Evolutionary conservation across 2,888 invertebrate species (phyloP), one percentile per base, ranked within the genome.

Genomic region (Cryptophagus acutangulus): DNA sequence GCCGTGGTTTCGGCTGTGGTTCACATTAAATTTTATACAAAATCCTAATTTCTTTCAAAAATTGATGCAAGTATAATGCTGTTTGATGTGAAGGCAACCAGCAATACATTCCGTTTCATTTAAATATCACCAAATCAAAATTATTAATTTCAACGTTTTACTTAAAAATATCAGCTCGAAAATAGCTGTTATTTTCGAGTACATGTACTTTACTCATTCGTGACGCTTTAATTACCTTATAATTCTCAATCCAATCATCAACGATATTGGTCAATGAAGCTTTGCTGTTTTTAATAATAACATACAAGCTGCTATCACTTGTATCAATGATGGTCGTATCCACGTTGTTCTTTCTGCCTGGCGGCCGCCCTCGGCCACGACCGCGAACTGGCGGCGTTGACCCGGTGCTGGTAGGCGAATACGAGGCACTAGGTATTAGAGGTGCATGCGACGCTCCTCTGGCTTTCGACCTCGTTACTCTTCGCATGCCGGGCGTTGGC

Each of bases 181-280:
- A n/a, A n/a, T n/a, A n/a, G n/a, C n/a, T n/a, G n/a, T n/a, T n/a
- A n/a, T n/a, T n/a, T n/a, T n/a, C n/a, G n/a, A n/a, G n/a, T n/a
- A n/a, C 28, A 41, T 17, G 9, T 20, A 9, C 9, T 20, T 8
- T 8, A 20, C 9, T 20, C 9, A 9, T 20, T 20, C 6, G 20
- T 20, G 20, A 8, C 9, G n/a, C 9, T 20, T 20, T 20, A 20
- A 20, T 41, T 28, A 77, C 79, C 70, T 97, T 97, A 67, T 99
- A 99, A 52, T 87, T 87, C 63, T 96, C 96, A 59, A 99, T 97
- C 99, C 99, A 99, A 65, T 95, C 92, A 70, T 99, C 97, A 8
- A 97, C 94, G 49, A 95, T 86, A 63, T 82, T 85, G 52, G 87
- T 86, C 38, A 91, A 78, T 1, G 88, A 82, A 37, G 82, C 79